These are phyloP conservation scores for Macrostomum lignano DNA, from an alignment of 1,140 invertebrate species.

Conservation along the genomic window DNA sequence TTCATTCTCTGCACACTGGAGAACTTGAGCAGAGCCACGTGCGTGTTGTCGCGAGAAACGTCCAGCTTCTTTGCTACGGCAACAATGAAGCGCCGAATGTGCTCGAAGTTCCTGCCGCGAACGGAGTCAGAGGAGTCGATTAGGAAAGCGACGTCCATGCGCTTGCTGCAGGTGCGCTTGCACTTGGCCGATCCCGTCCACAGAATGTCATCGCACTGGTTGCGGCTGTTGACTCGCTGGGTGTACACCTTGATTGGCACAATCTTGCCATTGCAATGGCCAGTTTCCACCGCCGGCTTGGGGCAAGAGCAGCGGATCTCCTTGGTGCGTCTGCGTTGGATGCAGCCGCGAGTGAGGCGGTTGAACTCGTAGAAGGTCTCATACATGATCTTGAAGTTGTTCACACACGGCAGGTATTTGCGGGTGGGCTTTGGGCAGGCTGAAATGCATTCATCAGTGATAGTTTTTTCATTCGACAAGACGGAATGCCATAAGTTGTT, in stretches of 20 bases:
- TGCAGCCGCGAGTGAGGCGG: background rate
- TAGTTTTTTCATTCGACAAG: no score
- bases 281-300: constrained; percentile 1
- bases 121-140: constrained; percentile 1
- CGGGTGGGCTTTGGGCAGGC: background rate
- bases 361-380: background rate
- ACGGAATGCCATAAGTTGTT: no score
- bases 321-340: background rate
- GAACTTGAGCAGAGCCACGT: background rate
- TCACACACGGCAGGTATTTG: background rate
- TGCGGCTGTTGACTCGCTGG: background rate
- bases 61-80: background rate
- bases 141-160: constrained; percentile 1
- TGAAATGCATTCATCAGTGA: no score
- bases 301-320: constrained; percentile 1
- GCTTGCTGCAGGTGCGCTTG: constrained; percentile 2
- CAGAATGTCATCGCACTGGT: background rate
- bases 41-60: background rate
- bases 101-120: constrained; percentile 1
- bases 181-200: background rate
- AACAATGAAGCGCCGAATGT: constrained; percentile 1
- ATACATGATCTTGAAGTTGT: background rate
- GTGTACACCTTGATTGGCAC: background rate
- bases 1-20: background rate
- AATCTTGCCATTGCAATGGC: background rate